Evolutionary conservation across 2,113 vertebrate species (phyloP).

Genomic region (Phoxinus phoxinus): DNA sequence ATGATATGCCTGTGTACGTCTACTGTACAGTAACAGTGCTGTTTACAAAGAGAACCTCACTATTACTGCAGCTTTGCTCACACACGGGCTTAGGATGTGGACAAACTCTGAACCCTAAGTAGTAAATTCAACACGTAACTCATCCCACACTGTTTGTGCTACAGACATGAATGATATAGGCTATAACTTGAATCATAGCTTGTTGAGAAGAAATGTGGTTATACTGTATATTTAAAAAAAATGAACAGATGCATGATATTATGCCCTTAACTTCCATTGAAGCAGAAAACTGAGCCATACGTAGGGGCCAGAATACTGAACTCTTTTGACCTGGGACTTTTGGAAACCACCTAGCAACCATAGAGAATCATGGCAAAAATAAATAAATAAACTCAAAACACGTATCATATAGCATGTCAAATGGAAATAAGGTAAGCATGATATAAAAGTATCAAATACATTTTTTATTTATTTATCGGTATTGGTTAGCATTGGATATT

Average conservation of each 20-base stretch:
- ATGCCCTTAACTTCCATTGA: not conserved
- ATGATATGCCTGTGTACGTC: not conserved
- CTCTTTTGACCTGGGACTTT: too few relatives aligned
- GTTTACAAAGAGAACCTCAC: not conserved
- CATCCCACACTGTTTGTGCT: not conserved
- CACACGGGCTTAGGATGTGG: not conserved
- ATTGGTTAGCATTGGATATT: too few relatives aligned
- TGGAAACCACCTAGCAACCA: too few relatives aligned
- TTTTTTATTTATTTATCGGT: too few relatives aligned
- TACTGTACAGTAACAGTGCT: not conserved
- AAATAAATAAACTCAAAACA: too few relatives aligned
- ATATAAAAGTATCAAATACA: too few relatives aligned
- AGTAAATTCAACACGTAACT: not conserved
- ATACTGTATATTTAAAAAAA: not conserved
- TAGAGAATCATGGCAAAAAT: too few relatives aligned
- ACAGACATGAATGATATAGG: not conserved
- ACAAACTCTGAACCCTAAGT: not conserved
- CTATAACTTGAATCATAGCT: not conserved
- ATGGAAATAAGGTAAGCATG: too few relatives aligned
- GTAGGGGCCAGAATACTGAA: too few relatives aligned
- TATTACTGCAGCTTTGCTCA: not conserved
- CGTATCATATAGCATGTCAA: too few relatives aligned
- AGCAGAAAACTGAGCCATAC: too few relatives aligned
- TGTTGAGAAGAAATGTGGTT: too few relatives aligned
- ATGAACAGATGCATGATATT: not conserved